phyloP scores from a whole-genome alignment of 2,797 vertebrate genomes.

The Danio kyathit region DNA sequence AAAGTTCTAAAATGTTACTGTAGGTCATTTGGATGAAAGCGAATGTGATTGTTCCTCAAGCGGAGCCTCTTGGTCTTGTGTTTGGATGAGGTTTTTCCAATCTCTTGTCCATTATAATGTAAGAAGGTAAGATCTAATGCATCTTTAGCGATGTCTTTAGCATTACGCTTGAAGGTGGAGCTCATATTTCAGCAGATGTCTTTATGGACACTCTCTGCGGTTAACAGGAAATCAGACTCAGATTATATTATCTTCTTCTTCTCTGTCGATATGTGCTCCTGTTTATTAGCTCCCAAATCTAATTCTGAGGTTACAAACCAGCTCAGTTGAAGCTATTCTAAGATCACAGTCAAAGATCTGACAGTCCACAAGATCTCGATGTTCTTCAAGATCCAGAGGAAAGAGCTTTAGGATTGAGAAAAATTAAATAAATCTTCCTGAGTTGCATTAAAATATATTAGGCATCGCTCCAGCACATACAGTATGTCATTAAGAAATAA shows the following conservation, averaged over 20 bases:
- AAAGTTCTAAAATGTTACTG: too few relatives aligned
- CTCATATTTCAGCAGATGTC: slow-evolving; percentile 52
- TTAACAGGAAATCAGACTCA: slow-evolving; percentile 58
- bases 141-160: not conserved
- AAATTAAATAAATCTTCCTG: not conserved
- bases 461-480: too few relatives aligned
- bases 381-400: not conserved
- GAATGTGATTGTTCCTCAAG: too few relatives aligned
- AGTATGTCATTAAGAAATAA: too few relatives aligned
- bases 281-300: slow-evolving; percentile 54
- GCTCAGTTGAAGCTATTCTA: slow-evolving; percentile 17
- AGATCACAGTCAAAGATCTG: not conserved
- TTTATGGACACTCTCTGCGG: slow-evolving; percentile 53
- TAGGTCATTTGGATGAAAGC: too few relatives aligned
- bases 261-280: slow-evolving; percentile 54
- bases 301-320: slow-evolving; percentile 40
- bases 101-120: not conserved
- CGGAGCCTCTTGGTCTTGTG: too few relatives aligned
- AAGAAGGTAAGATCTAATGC: slow-evolving; percentile 19
- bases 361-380: not conserved
- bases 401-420: not conserved
- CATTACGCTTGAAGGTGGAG: slow-evolving; percentile 12
- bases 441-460: not conserved
- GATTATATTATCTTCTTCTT: slow-evolving; percentile 57
- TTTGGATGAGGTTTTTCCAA: slow-evolving; percentile 5